phyloP scores from a whole-genome alignment of 2,888 invertebrate genomes.

The Junonia oenone region DNA sequence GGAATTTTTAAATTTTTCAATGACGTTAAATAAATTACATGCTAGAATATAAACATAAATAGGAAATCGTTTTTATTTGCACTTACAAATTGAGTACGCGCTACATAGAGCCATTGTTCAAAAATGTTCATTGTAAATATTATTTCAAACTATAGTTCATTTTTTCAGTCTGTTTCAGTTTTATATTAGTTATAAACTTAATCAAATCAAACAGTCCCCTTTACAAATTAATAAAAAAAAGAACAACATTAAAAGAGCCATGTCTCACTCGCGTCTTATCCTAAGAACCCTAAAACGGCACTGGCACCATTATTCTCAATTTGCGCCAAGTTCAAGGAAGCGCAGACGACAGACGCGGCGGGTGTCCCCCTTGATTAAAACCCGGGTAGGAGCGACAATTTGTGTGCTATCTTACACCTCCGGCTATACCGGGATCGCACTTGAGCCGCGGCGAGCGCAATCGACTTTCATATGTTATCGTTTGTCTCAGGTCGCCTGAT shows the following conservation, averaged over 20 bases:
- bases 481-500: neutral
- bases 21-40: too few relatives aligned
- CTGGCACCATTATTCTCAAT: constrained; percentile 75
- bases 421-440: constrained; percentile 47
- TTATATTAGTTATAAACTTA: too few relatives aligned
- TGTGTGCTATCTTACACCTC: constrained; percentile 57
- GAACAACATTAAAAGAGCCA: constrained; percentile 3
- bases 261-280: constrained; percentile 7
- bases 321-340: constrained; percentile 65
- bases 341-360: constrained; percentile 59
- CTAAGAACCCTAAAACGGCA: constrained; percentile 53
- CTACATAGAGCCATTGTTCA: too few relatives aligned
- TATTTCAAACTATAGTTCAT: too few relatives aligned
- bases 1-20: too few relatives aligned
- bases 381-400: constrained; percentile 67
- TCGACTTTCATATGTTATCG: neutral
- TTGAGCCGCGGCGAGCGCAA: constrained; percentile 35
- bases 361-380: constrained; percentile 79
- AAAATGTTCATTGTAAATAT: too few relatives aligned
- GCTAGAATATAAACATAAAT: neutral
- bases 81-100: too few relatives aligned
- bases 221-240: neutral
- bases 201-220: neutral
- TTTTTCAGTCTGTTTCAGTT: too few relatives aligned
- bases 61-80: neutral